Base-by-base conservation (phyloP, 2,113 vertebrate genomes). In the Rhodinocichla rosea region DNA sequence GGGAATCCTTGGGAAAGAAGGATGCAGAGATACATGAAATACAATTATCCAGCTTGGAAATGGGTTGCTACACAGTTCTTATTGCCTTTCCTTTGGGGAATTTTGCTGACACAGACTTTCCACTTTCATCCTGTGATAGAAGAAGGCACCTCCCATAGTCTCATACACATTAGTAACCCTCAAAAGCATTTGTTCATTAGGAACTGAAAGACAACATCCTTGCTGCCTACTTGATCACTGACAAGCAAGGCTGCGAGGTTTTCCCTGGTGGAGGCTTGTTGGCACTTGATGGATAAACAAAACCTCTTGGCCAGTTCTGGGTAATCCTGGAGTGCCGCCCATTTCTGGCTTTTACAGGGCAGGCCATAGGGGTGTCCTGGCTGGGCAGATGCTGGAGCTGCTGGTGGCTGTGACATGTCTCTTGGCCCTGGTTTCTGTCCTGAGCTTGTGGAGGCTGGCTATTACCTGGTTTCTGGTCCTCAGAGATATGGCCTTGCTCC, bases 41-140 rank as follows among this genome's bases (percentile, higher is more conserved):
- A 44, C 40, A 89, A 52, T 84, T 94, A 78, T 63, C 62, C 57
- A 67, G 33, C 81, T 75, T 89, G 84, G 74, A 91, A 89, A 75
- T n/a, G 27, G 23, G 21, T 85, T 60, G 52, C 39, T 44, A 24
- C 35, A 20, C 56, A n/a, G 35, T 74, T 89, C 62, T 89, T 84
- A 87, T 4, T 92, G 52, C 76, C 30, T 81, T 89, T 55, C 30
- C 44, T 89, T 80, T 50, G 27, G 42, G 42, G 60, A 91, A 33
- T 89, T 91, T 81, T 87, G 49, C 42, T 75, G 73, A 81, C 55
- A 83, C 21, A 89, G 30, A 42, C 52, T 60, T 89, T 65, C 57
- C 24, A 22, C 70, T 83, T 85, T 67, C 64, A 45, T 67, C 6
- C 6, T 81, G 33, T 75, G 77, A n/a, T 42, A 50, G 57, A 76